Percentiles rank a stretch among this genome's conserved stretches.
phyloP scores from a whole-genome alignment of 1,140 invertebrate genomes.

The Sitophilus oryzae region DNA sequence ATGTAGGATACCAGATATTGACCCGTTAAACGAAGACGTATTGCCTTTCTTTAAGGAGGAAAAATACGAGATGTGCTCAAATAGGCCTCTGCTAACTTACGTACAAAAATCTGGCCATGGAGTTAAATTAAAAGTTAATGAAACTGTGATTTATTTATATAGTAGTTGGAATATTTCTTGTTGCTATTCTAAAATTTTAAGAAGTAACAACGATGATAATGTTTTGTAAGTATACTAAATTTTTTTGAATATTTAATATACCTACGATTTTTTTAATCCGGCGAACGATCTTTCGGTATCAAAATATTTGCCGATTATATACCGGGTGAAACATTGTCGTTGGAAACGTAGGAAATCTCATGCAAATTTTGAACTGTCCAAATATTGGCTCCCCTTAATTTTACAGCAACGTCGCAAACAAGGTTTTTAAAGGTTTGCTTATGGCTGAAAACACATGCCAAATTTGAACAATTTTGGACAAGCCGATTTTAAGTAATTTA shows the following conservation, averaged over 20 bases:
- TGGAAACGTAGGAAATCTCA: too few species aligned
- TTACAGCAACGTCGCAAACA: too few species aligned
- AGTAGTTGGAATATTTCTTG: conserved; percentile 22
- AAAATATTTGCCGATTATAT: too few species aligned
- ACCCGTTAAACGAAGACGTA: conserved; percentile 33
- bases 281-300: too few species aligned
- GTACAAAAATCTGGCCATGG: conserved; percentile 14
- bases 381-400: too few species aligned
- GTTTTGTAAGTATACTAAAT: conserved; percentile 25
- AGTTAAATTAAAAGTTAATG: conserved; percentile 27
- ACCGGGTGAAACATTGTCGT: too few species aligned
- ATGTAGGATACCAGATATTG: conserved; percentile 33
- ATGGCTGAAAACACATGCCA: too few species aligned
- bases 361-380: too few species aligned
- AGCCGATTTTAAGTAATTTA: too few species aligned
- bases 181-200: conserved; percentile 32
- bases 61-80: conserved; percentile 23
- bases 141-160: conserved; percentile 19
- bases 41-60: conserved; percentile 23
- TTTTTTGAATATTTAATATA: not conserved
- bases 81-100: conserved; percentile 28
- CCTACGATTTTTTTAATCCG: too few species aligned
- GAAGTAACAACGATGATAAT: conserved; percentile 19
- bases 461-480: too few species aligned
- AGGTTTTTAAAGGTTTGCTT: too few species aligned